Conservation (phyloP, 2,113 vertebrate genomes). For the Malaclemys terrapin region DNA sequence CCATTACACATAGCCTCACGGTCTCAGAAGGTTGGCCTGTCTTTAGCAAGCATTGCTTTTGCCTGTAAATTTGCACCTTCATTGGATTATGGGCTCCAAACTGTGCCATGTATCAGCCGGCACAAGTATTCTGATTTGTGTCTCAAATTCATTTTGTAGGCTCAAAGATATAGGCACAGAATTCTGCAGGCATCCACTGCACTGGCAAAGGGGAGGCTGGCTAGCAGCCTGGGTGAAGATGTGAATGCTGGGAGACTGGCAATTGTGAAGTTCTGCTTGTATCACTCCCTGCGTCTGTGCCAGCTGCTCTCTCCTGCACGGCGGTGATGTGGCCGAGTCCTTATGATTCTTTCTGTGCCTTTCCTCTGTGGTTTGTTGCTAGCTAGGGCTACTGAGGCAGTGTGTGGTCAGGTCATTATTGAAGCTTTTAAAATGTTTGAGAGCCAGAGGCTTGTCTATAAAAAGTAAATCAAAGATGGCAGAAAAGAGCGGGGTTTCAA, state of each 20-base stretch:
- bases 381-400: not conserved
- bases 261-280: not conserved
- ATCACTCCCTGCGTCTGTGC: not conserved
- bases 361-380: accelerated
- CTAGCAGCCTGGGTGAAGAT: not conserved
- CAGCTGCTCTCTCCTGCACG: not conserved
- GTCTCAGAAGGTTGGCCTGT: not conserved
- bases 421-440: accelerated
- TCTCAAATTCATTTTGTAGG: not conserved
- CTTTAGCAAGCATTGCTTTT: not conserved
- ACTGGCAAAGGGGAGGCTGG: not conserved
- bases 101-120: not conserved
- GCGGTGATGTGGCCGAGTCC: not conserved
- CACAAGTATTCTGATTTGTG: accelerated
- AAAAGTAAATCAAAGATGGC: slow-evolving; percentile 1
- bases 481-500: slow-evolving; percentile 20
- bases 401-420: accelerated
- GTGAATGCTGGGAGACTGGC: not conserved
- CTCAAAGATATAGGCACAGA: accelerated
- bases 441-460: not conserved
- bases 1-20: not conserved
- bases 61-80: not conserved
- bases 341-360: accelerated
- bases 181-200: not conserved
- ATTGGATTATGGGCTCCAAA: not conserved